These are phyloP conservation scores for Ceyx erithaca DNA, from an alignment of 2,797 vertebrate genomes.

Conservation along the genomic window DNA sequence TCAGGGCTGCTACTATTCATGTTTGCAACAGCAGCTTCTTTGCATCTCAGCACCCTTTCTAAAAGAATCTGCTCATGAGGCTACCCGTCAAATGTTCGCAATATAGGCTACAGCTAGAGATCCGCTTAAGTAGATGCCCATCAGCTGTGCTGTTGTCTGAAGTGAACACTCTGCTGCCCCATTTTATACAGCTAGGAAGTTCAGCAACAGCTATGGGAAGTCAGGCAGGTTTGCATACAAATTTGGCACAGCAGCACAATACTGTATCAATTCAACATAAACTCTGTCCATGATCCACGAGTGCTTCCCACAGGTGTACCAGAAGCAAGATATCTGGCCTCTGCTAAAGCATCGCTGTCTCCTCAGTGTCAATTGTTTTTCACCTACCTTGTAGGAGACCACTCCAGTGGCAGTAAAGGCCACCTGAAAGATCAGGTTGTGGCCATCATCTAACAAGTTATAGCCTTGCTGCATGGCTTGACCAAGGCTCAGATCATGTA, in stretches of 20 bases:
- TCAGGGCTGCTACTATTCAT: background rate
- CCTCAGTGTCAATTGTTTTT: fast-evolving
- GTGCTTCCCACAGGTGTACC: background rate
- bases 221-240: background rate
- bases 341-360: background rate
- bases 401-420: slow-evolving; percentile 73
- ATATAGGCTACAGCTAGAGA: background rate
- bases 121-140: fast-evolving
- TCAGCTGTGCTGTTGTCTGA: background rate
- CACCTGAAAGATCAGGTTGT: slow-evolving; percentile 47
- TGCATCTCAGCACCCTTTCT: background rate
- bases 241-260: background rate
- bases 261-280: background rate
- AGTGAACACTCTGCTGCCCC: background rate
- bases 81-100: background rate
- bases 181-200: background rate
- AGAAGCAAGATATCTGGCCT: background rate
- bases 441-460: slow-evolving; percentile 31
- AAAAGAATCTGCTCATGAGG: fast-evolving
- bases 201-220: background rate
- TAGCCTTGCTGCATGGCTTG: slow-evolving; percentile 75
- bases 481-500: slow-evolving; percentile 14
- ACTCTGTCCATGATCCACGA: background rate
- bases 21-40: background rate
- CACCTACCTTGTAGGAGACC: slow-evolving; percentile 66